Conservation (phyloP, 2,113 vertebrate genomes). For the Anoplopoma fimbria region DNA sequence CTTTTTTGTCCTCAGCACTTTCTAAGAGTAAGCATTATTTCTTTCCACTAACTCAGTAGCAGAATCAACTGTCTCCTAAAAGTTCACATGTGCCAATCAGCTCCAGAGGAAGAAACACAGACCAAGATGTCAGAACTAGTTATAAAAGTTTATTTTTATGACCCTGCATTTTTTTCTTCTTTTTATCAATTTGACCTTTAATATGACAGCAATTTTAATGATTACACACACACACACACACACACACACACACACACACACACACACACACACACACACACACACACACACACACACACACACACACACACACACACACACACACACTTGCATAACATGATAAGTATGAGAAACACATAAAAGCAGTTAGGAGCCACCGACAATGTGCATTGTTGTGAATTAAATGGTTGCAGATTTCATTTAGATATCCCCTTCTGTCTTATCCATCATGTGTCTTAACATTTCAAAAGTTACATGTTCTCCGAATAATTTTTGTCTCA, state of each 20-base stretch:
- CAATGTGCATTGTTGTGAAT: not conserved
- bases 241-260: not conserved
- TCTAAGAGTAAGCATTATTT: not conserved
- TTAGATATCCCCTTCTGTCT: not conserved
- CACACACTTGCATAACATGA: not conserved
- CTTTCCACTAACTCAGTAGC: not conserved
- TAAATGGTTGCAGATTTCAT: not conserved
- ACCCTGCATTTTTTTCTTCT: not conserved
- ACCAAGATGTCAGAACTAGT: not conserved
- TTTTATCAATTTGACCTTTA: not conserved
- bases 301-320: not conserved
- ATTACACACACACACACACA: not conserved
- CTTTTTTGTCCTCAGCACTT: not conserved
- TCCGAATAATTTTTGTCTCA: accelerated
- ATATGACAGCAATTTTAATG: not conserved
- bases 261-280: not conserved
- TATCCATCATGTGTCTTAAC: not conserved
- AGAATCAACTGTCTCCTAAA: not conserved
- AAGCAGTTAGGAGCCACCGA: not conserved
- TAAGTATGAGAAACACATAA: not conserved
- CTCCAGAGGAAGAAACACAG: not conserved
- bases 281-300: not conserved
- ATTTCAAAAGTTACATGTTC: not conserved
- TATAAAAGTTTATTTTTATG: constrained; percentile 27
- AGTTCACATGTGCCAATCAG: not conserved